Evolutionary conservation across 2,888 invertebrate genomes (phyloP).

Genomic region (Phyllotreta striolata): DNA sequence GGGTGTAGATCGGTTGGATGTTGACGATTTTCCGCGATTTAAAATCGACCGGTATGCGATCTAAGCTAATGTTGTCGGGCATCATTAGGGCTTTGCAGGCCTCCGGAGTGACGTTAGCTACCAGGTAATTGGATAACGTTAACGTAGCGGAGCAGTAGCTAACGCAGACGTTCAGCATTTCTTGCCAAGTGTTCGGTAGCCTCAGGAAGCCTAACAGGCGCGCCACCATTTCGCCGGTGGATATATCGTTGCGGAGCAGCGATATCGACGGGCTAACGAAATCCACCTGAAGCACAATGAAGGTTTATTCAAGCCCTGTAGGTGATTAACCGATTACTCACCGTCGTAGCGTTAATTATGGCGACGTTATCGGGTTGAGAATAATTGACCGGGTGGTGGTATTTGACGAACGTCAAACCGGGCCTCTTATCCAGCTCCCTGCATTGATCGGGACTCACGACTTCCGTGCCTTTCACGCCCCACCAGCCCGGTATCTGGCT

Average conservation of each 20-base stretch:
- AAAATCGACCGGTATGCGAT: conserved; percentile 61
- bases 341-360: conserved; percentile 86
- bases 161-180: conserved; percentile 79
- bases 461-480: conserved; percentile 79
- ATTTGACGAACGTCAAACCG: conserved; percentile 87
- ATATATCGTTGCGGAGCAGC: conserved; percentile 72
- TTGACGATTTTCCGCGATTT: conserved; percentile 61
- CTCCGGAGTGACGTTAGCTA: conserved; percentile 71
- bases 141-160: conserved; percentile 79
- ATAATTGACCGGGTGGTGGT: conserved; percentile 86
- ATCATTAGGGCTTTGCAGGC: conserved; percentile 75
- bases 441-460: conserved; percentile 74
- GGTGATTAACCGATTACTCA: conserved; percentile 48
- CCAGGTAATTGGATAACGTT: conserved; percentile 62
- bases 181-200: conserved; percentile 79
- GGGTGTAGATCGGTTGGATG: conserved; percentile 65
- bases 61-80: conserved; percentile 57
- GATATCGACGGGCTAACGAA: conserved; percentile 76
- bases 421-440: conserved; percentile 81
- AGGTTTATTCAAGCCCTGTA: not conserved
- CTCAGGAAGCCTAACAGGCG: conserved; percentile 83
- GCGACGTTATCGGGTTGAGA: conserved; percentile 85
- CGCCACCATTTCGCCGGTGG: conserved; percentile 74
- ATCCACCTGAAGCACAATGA: conserved; percentile 62
- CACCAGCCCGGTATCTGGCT: conserved; percentile 90